Evolutionary conservation across 2,113 vertebrate genomes (phyloP).

Genomic region (Mormyrus iriodes): DNA sequence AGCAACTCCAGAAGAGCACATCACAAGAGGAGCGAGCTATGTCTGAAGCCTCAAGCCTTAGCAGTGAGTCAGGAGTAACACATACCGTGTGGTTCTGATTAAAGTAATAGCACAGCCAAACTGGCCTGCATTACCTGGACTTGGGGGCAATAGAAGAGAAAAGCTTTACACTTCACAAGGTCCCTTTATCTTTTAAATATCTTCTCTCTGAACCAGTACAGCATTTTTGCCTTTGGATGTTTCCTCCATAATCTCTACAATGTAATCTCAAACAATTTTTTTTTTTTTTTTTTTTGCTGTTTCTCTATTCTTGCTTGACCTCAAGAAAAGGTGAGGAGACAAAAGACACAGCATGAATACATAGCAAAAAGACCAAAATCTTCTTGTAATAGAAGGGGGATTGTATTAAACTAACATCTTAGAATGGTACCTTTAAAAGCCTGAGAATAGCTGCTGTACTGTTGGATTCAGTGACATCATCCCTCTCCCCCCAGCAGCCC

Average conservation of each 20-base stretch:
- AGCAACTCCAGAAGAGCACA: conserved; percentile 35
- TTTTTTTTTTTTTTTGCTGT: neutral
- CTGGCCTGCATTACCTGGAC: conserved; percentile 37
- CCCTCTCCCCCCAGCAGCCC: neutral
- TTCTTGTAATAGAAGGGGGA: neutral
- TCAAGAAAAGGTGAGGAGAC: neutral
- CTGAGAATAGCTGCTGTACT: neutral
- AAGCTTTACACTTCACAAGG: conserved; percentile 27
- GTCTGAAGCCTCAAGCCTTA: conserved; percentile 11
- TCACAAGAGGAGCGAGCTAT: conserved; percentile 17
- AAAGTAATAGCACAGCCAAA: conserved; percentile 26
- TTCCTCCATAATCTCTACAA: neutral
- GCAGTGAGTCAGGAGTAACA: conserved; percentile 12
- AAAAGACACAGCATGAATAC: conserved; percentile 3
- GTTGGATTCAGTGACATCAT: neutral
- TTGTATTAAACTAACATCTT: neutral
- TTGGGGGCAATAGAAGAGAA: conserved; percentile 20
- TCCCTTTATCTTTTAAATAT: conserved; percentile 39
- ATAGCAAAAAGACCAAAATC: neutral
- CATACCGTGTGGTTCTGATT: conserved; percentile 43
- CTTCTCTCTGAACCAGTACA: conserved; percentile 24
- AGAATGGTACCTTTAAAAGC: neutral
- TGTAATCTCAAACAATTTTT: conserved; percentile 14
- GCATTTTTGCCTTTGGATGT: conserved; percentile 19
- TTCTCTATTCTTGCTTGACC: conserved; percentile 18